Evolutionary conservation across 2,797 vertebrate genomes (phyloP).

Genomic region (Tapirus indicus): DNA sequence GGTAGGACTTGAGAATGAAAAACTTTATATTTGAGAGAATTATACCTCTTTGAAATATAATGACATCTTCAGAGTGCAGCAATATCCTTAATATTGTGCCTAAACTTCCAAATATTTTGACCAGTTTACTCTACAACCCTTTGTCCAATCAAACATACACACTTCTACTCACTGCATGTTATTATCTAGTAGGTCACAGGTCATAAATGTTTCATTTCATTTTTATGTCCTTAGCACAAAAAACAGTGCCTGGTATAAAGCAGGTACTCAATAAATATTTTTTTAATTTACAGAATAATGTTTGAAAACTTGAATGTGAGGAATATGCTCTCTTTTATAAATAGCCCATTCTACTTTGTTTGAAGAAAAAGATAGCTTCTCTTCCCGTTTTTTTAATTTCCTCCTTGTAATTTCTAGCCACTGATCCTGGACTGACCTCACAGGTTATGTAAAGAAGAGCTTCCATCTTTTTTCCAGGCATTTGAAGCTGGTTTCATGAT

Average conservation of each 20-base stretch:
- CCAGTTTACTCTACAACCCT: background rate
- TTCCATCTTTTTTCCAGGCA: background rate
- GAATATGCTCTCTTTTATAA: background rate
- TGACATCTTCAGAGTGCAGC: background rate
- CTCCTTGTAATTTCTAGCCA: background rate
- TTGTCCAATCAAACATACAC: background rate
- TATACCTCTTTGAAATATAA: background rate
- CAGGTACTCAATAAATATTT: background rate
- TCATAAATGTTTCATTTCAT: background rate
- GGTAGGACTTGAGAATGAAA: constrained; percentile 14
- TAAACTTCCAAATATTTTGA: constrained; percentile 17
- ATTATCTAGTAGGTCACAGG: background rate
- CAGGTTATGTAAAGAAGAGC: background rate
- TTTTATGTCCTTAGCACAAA: background rate
- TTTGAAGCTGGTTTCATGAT: background rate
- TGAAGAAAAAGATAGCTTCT: background rate
- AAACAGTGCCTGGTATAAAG: background rate
- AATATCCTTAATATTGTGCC: background rate
- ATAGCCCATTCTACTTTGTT: background rate
- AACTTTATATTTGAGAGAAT: background rate
- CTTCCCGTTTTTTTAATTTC: background rate
- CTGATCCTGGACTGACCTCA: background rate
- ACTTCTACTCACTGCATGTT: background rate
- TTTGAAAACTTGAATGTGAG: background rate
- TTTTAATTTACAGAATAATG: background rate